Evolutionary conservation across 2,797 vertebrate species (phyloP), one percentile per base, ranked within the genome.

Genomic region (Anolis apletophallus): DNA sequence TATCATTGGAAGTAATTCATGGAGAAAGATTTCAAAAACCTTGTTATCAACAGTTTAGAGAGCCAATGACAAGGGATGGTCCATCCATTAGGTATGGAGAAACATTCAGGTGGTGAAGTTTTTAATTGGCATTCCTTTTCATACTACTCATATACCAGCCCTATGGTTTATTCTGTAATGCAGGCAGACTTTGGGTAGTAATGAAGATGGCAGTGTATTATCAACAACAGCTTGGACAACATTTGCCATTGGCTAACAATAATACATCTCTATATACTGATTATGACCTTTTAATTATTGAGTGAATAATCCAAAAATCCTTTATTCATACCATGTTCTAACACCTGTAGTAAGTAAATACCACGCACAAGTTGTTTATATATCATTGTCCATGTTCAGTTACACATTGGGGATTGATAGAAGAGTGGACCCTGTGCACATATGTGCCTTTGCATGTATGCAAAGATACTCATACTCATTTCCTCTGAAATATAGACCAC

Each of bases 1-100:
- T 86, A 9, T 86, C 4, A 85, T 79, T 90, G 52, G 59, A 89
- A 84, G 11, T 36, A 2, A 79, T 64, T n/a, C 74, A 91, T 80
- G 55, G 85, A 0, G 85, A 34, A 1, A 13, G 40, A 0, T 8
- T 89, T 86, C 16, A 9, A 10, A 68, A 52, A 54, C 85, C 57
- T 2, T 69, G 36, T 19, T 21, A 50, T 26, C 19, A 78, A 34
- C 0, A 69, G 14, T 9, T 50, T 64, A 75, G 3, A 32, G 23
- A 75, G 23, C 21, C 40, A 40, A 3, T 26, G 72, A 26, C 23
- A 46, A 69, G 12, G 36, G 36, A 16, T 21, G 69, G 2, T 11
- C 69, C 40, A 50, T 46, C 40, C 40, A 50, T 23, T 29, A 26
- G 59, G 23, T 21, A 26, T 10, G 23, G 23, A 26, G 59, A 64